Evolutionary conservation across 2,888 invertebrate genomes (phyloP).

Genomic region (Sinohyriopsis cumingii): DNA sequence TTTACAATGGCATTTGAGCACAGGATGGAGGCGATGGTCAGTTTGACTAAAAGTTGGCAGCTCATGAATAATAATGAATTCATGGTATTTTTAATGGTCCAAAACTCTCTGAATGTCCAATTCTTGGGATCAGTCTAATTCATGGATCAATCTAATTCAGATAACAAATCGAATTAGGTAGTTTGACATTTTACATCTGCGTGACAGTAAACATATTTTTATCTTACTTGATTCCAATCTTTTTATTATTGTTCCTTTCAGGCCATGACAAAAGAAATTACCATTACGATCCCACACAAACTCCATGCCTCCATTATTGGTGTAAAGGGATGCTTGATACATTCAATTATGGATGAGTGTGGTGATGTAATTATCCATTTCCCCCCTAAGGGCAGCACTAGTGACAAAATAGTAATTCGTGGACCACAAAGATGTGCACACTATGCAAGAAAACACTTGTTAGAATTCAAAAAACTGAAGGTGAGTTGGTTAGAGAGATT

Average conservation of each 20-base stretch:
- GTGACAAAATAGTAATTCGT: conserved; percentile 71
- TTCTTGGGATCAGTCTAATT: too few relatives aligned
- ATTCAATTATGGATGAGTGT: conserved; percentile 96
- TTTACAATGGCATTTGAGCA: too few relatives aligned
- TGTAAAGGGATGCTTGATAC: conserved; percentile 91
- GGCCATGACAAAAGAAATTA: conserved; percentile 84
- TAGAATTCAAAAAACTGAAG: conserved; percentile 71
- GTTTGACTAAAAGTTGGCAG: too few relatives aligned
- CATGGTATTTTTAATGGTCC: too few relatives aligned
- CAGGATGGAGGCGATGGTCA: too few relatives aligned
- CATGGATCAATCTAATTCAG: too few relatives aligned
- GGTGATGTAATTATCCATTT: conserved; percentile 98
- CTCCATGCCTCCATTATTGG: conserved; percentile 96
- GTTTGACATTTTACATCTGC: too few relatives aligned
- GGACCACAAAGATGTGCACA: conserved; percentile 65
- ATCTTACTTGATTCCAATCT: too few relatives aligned
- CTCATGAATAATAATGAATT: too few relatives aligned
- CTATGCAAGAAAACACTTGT: conserved; percentile 71
- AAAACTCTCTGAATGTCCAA: too few relatives aligned
- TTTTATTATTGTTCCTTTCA: conserved; percentile 51
- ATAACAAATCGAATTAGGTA: too few relatives aligned
- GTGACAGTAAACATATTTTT: too few relatives aligned
- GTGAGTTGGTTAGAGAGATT: conserved; percentile 42
- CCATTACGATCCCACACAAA: conserved; percentile 92
- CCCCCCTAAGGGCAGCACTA: conserved; percentile 88